Evolutionary conservation across 2,113 vertebrate species (phyloP).

Genomic region (Pycnonotus jocosus): DNA sequence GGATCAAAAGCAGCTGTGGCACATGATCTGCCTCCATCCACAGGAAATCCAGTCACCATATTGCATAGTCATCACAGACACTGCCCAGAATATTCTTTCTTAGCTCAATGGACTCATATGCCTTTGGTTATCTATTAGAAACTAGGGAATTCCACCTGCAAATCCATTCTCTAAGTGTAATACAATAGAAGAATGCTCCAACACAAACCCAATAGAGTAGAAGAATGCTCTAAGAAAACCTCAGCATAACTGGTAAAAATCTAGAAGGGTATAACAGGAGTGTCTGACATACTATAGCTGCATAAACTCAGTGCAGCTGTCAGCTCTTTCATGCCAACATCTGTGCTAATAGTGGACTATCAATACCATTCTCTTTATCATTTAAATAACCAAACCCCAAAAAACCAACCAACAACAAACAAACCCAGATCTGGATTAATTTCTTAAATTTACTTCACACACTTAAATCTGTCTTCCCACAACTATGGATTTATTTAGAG

Average conservation of each 20-base stretch:
- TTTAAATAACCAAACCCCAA: not conserved
- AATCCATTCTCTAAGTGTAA: not conserved
- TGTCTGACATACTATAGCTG: not conserved
- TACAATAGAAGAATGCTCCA: not conserved
- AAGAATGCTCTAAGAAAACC: not conserved
- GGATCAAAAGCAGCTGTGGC: not conserved
- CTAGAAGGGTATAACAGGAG: not conserved
- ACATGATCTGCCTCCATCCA: not conserved
- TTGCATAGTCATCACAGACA: not conserved
- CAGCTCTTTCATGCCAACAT: not conserved
- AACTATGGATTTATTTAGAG: not conserved
- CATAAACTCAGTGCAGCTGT: not conserved
- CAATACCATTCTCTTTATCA: not conserved
- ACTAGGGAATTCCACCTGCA: not conserved
- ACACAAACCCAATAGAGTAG: not conserved
- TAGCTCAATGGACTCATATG: not conserved
- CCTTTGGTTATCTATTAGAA: not conserved
- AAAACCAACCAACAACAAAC: not conserved
- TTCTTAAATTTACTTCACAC: not conserved
- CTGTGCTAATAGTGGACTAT: not conserved
- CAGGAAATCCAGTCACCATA: not conserved
- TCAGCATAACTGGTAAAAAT: not conserved
- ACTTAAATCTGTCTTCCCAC: not conserved
- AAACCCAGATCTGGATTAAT: not conserved
- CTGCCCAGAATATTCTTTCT: not conserved